Base-by-base conservation (phyloP, 2,888 invertebrate species). In the Sesamia inferens region DNA sequence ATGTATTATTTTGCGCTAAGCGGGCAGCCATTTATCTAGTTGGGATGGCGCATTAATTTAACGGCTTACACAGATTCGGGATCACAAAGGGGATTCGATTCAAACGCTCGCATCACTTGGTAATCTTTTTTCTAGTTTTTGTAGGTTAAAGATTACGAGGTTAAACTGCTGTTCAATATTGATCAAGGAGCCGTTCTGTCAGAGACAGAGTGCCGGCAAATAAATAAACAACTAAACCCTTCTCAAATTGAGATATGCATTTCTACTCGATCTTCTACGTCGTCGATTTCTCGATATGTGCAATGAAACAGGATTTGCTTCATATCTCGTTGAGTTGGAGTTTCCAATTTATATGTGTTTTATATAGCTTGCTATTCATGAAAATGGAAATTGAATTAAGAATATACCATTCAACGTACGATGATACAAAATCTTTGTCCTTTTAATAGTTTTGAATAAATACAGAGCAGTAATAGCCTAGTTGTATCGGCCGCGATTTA, bases 31-130 rank as follows among this genome's bases (percentile, higher is more conserved):
- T 92, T 91, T 90, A 88, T 93, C 87, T 88, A 85, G 85, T 85
- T 85, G 87, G 85, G 88, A 87, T 81, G 76, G 86, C 85, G 79
- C 92, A 93, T 94, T 91, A 91, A 93, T 94, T 90, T 90, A 87
- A 86, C 81, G 82, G 83, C 76, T 83, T 88, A 88, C 87, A 85
- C 72, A 77, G 82, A 85, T 87, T 82, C 78, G 81, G 78, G 68
- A 84, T 84, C 88, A 78, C 84, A 69, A 76, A 80, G 68, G 68
- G 80, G 83, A 62, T 81, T 84, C 81, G 79, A 86, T 87, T 84
- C 79, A 82, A 76, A 64, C 48, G 74, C 68, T 79, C 77, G 59
- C 71, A 74, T 76, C 72, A 76, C 77, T 74, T 73, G 68, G 67
- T 75, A 80, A 68, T 82, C 82, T 85, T 85, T 81, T 73, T 82